These are phyloP conservation scores for Sesamia nonagrioides DNA, from an alignment of 1,140 invertebrate species.

Conservation along the genomic window DNA sequence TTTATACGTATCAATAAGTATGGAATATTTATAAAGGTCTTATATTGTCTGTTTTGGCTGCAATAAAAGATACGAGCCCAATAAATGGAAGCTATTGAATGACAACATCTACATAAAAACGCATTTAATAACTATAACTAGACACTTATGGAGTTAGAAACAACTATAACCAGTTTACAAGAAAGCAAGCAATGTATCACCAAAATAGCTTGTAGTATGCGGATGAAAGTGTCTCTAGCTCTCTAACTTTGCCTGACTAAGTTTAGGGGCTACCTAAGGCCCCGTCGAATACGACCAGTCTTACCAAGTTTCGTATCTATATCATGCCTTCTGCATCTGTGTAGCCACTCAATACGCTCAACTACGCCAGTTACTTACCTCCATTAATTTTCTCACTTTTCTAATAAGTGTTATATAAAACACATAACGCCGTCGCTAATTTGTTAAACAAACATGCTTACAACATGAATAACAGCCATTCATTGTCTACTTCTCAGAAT, in stretches of 20 bases:
- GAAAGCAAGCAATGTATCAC: slow-evolving; percentile 9
- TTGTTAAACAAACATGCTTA: slow-evolving; percentile 8
- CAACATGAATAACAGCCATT: slow-evolving; percentile 1
- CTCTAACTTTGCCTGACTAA: slow-evolving; percentile 43
- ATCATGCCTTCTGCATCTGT: slow-evolving; percentile 55
- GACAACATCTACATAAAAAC: no score
- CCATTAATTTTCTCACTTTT: slow-evolving; percentile 15
- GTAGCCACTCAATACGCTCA: slow-evolving; percentile 37
- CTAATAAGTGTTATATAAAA: slow-evolving; percentile 26
- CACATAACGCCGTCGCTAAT: neutral
- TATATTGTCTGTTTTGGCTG: no score
- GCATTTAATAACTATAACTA: no score
- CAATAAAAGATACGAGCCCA: no score
- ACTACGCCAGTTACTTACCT: slow-evolving; percentile 28
- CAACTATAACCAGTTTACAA: neutral
- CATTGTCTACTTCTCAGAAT: neutral
- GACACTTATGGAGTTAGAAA: no score
- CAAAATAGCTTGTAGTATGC: slow-evolving; percentile 3
- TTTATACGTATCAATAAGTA: no score
- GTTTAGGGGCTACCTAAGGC: slow-evolving; percentile 48
- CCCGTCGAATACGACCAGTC: slow-evolving; percentile 45
- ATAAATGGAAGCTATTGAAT: no score
- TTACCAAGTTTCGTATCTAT: slow-evolving; percentile 51
- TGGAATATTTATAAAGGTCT: no score
- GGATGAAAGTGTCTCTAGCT: neutral